Evolutionary conservation across 2,797 vertebrate genomes (phyloP), one percentile per base, ranked within the genome.

Genomic region (Danio choprae): DNA sequence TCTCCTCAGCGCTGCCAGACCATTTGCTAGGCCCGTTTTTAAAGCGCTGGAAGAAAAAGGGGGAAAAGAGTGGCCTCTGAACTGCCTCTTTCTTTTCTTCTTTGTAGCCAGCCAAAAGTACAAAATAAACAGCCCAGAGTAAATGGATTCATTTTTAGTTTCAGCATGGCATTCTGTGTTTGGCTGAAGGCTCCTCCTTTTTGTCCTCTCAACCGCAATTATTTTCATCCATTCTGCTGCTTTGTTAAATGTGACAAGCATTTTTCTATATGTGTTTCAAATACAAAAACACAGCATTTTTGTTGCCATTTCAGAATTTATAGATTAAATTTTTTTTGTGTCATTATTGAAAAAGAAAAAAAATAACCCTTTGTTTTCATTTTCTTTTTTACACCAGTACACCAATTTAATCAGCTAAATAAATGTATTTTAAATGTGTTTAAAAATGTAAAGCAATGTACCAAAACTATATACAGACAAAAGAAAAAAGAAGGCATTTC

Each of bases 71-170:
- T 87, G 88, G 89, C 88, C 83, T 81, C 84, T 91, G 91, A 92
- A 92, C 90, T 88, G 85, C 79, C 68, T 82, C 75, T 59, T 73
- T 85, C 88, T 88, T 89, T 89, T 81, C 79, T 29, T 62, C 56
- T 88, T 87, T 89, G 62, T 88, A 83, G 88, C 87, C 90, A 89
- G 90, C 92, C 89, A 92, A 94, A 94, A 94, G 92, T 93, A 94
- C 90, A 94, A 93, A 92, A 92, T 93, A 92, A 95, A 94, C 91
- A 92, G 84, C 88, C 81, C 87, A 86, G 93, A 93, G 90, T 91
- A 91, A 94, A 94, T 93, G 86, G 90, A 94, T 94, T 93, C 86
- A 94, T 93, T 94, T 94, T 95, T 93, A 90, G 90, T 93, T 89
- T 89, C 48, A 76, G 86, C 88, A 87, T 87, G 87, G 84, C 90